A percentile compares a stretch with the other conserved stretches of the same genome.
Evolutionary conservation across 2,113 vertebrate species (phyloP).

Genomic region (pig (Sus scrofa)): T2T-Sscrofa CM000819.6:139651001-139651500

Average conservation of each 20-base stretch:
- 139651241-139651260: background rate
- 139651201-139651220: background rate
- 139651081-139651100: background rate
- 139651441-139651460: background rate
- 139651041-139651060: background rate
- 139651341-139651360: background rate
- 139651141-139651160: background rate
- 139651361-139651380: background rate
- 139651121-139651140: background rate
- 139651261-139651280: background rate
- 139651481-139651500: background rate
- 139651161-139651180: background rate
- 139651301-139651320: background rate
- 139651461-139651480: background rate
- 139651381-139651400: background rate
- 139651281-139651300: background rate
- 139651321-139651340: background rate
- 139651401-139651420: background rate
- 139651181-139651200: background rate
- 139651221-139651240: background rate
- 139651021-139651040: background rate
- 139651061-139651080: background rate
- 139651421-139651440: background rate
- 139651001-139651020: background rate
- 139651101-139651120: background rate